A percentile compares a stretch with the other conserved stretches of the same genome.
Evolutionary conservation across 2,888 invertebrate species (phyloP).

Genomic region (Limenitis camilla): DNA sequence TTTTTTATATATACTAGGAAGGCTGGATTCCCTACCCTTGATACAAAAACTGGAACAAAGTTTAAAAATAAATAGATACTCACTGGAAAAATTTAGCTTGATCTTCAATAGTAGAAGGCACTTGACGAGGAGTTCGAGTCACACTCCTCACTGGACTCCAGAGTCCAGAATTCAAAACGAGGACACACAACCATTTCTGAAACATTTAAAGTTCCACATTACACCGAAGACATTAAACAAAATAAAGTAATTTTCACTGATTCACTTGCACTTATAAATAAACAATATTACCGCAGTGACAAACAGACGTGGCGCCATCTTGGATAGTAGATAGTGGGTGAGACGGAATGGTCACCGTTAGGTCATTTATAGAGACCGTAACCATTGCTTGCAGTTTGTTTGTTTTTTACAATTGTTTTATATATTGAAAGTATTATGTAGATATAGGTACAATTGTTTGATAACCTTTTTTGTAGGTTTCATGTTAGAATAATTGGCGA

Average conservation of each 20-base stretch:
- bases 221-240: not conserved
- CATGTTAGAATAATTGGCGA: too few relatives aligned
- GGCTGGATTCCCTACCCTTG: too few relatives aligned
- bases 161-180: slow-evolving; percentile 41
- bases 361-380: slow-evolving; percentile 55
- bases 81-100: slow-evolving; percentile 72
- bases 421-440: not conserved
- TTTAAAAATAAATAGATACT: slow-evolving; percentile 34
- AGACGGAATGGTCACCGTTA: slow-evolving; percentile 38
- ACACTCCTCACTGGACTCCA: slow-evolving; percentile 40
- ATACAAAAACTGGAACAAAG: too few relatives aligned
- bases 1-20: too few relatives aligned
- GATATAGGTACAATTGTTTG: too few relatives aligned
- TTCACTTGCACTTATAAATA: slow-evolving; percentile 11
- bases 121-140: slow-evolving; percentile 40
- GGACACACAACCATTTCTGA: slow-evolving; percentile 56
- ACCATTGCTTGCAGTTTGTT: slow-evolving; percentile 11
- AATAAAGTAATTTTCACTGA: slow-evolving; percentile 6
- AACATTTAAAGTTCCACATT: slow-evolving; percentile 21
- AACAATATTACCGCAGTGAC: slow-evolving; percentile 46
- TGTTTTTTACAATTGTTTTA: slow-evolving; percentile 7
- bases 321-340: slow-evolving; percentile 50
- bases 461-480: too few relatives aligned
- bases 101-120: slow-evolving; percentile 53
- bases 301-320: slow-evolving; percentile 59